Base-by-base conservation (phyloP, 2,888 invertebrate genomes). In the Tipula helvola region DNA sequence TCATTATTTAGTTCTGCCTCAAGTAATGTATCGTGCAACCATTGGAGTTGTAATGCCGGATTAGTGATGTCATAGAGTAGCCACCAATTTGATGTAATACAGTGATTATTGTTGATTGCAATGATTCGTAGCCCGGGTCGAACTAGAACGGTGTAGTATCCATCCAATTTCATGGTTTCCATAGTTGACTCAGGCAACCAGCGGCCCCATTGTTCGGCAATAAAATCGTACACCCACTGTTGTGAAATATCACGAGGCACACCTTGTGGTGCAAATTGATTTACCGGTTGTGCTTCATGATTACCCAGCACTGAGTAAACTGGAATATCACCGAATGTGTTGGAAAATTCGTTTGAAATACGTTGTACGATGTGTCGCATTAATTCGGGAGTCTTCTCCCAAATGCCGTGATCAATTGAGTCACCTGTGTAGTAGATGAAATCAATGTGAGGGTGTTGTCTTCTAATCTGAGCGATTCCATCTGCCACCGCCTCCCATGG, bases 361-460 rank as follows among this genome's bases (percentile, higher is more conserved):
- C 93, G 92, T 5, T 90, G 90, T 86, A 96, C 93, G 88, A 93
- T 93, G 0, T 93, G 90, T 0, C 92, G 91, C 89, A 97, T 97
- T 88, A 93, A 92, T 85, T 93, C 92, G 42, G 92, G 91, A 0
- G 95, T 94, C 3, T 97, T 97, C 88, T 94, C 94, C 98, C 98
- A 98, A 13, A 97, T 93, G 88, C 95, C 95, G 90, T 98, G 98
- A 89, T 97, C 95, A 83, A 97, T 94, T 5, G 96, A 93, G 90
- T 98, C 98, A 1, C 98, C 98, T 28, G 97, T 96, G 90, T 96
- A 96, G 89, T 97, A 95, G 5, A 98, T 92, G 41, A 93, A 93
- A 88, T 95, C 94, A 28, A 95, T 91, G 57, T 95, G 92, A 90
- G 91, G 89, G 89, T 94, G 94, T 18, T 92, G 91, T 47, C 92